Conservation (phyloP, 2,113 vertebrate species). For the Pandion haliaetus region DNA sequence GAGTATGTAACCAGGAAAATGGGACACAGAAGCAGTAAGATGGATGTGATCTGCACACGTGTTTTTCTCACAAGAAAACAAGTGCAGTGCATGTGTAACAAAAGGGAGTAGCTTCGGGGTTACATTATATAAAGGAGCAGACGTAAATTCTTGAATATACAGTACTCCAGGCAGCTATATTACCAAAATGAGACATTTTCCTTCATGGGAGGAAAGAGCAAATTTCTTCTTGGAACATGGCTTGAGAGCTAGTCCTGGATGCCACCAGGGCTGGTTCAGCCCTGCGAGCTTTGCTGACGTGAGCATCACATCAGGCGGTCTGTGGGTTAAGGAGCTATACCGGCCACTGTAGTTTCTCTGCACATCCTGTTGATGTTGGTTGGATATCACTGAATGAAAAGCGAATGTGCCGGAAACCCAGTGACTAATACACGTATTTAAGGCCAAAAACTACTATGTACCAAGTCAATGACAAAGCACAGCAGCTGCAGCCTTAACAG, state of each 20-base stretch:
- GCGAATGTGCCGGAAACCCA: neutral
- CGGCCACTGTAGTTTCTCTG: neutral
- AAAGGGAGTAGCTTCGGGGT: neutral
- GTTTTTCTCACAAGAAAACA: constrained; percentile 36
- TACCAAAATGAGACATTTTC: neutral
- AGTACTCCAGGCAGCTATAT: neutral
- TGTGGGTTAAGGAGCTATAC: neutral
- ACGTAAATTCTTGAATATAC: neutral
- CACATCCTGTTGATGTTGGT: neutral
- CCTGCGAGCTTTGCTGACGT: neutral
- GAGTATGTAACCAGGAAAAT: constrained; percentile 3
- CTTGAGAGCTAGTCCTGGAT: neutral
- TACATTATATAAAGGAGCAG: neutral
- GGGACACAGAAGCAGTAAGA: neutral
- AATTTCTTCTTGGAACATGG: neutral
- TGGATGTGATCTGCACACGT: neutral
- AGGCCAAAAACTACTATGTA: neutral
- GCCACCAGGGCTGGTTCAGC: neutral
- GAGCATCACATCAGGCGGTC: neutral
- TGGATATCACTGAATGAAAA: constrained; percentile 6
- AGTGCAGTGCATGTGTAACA: neutral
- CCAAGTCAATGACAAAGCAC: neutral
- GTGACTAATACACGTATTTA: neutral
- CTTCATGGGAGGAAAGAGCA: neutral
- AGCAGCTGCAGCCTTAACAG: neutral